These are phyloP conservation scores for Lepidurus arcticus DNA, from an alignment of 1,140 invertebrate genomes.

Conservation along the genomic window DNA sequence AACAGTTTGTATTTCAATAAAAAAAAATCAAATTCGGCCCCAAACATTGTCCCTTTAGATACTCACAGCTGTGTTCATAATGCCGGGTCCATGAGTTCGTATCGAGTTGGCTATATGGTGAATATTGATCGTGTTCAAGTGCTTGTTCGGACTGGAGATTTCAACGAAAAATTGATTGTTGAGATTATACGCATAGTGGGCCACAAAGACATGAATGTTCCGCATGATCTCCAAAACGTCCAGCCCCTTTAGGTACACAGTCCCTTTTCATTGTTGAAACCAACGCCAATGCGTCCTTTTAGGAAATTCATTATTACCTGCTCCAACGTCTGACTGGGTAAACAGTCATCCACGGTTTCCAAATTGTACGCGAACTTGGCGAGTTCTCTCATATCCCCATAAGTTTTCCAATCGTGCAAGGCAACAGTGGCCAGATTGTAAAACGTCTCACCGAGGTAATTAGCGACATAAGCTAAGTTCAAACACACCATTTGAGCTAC, in stretches of 20 bases:
- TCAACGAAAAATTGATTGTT: slow-evolving; percentile 97
- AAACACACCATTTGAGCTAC: slow-evolving; percentile 39
- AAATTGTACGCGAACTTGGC: slow-evolving; percentile 80
- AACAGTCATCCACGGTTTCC: slow-evolving; percentile 75
- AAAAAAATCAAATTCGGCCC: not conserved
- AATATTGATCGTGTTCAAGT: slow-evolving; percentile 94
- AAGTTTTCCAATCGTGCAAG: slow-evolving; percentile 94
- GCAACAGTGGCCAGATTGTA: slow-evolving; percentile 97
- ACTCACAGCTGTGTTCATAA: slow-evolving; percentile 88
- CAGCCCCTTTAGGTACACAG: slow-evolving; percentile 56
- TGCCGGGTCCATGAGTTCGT: slow-evolving; percentile 92
- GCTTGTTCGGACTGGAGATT: slow-evolving; percentile 82
- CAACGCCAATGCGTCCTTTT: not conserved
- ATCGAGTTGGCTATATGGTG: slow-evolving; percentile 95
- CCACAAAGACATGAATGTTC: slow-evolving; percentile 92
- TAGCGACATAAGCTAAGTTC: slow-evolving; percentile 63
- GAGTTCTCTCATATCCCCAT: slow-evolving; percentile 90
- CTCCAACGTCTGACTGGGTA: slow-evolving; percentile 94
- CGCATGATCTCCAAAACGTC: slow-evolving; percentile 97
- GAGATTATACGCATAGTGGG: slow-evolving; percentile 90
- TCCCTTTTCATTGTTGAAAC: not conserved
- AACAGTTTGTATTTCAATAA: not conserved
- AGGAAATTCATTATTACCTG: slow-evolving; percentile 52
- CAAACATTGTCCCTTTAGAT: slow-evolving; percentile 24
- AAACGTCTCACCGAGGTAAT: slow-evolving; percentile 90